Percentiles rank a stretch among this genome's conserved stretches.
Evolutionary conservation across 35 echinoderm and acorn worm genomes (phyloP).

Genomic region (Hemicentrotus pulcherrimus): DNA sequence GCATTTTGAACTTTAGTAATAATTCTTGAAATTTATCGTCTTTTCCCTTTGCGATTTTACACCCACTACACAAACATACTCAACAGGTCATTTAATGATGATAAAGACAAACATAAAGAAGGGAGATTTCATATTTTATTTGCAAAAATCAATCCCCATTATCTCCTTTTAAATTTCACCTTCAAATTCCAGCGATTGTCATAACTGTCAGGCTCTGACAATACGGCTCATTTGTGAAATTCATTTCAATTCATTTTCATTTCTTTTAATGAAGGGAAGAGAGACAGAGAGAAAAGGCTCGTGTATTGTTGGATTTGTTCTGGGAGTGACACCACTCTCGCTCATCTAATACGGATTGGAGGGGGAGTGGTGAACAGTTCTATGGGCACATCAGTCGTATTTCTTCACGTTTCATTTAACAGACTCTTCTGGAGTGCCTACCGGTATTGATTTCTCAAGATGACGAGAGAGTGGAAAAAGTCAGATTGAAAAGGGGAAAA

Average conservation of each 20-base stretch:
- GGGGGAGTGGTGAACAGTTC: not conserved
- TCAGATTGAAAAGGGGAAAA: not conserved
- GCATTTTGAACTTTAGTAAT: no score
- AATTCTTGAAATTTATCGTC: not conserved
- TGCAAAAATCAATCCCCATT: not conserved
- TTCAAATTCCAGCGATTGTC: not conserved
- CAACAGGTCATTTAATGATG: not conserved
- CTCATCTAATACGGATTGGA: not conserved
- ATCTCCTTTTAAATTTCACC: not conserved
- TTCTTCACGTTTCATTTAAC: constrained; percentile 27
- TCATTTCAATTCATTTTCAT: not conserved
- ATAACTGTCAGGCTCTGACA: not conserved
- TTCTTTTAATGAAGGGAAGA: not conserved
- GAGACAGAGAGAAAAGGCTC: not conserved
- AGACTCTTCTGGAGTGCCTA: not conserved
- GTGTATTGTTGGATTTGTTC: not conserved
- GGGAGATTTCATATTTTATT: not conserved
- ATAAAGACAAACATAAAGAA: not conserved
- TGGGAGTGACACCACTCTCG: not conserved
- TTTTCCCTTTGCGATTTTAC: not conserved
- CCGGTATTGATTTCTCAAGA: constrained; percentile 16
- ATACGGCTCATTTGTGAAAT: not conserved
- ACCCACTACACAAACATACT: not conserved
- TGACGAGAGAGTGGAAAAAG: not conserved
- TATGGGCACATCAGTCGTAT: not conserved